Conservation (phyloP, 2,888 invertebrate genomes). For the Nematopogon swammerdamellus region DNA sequence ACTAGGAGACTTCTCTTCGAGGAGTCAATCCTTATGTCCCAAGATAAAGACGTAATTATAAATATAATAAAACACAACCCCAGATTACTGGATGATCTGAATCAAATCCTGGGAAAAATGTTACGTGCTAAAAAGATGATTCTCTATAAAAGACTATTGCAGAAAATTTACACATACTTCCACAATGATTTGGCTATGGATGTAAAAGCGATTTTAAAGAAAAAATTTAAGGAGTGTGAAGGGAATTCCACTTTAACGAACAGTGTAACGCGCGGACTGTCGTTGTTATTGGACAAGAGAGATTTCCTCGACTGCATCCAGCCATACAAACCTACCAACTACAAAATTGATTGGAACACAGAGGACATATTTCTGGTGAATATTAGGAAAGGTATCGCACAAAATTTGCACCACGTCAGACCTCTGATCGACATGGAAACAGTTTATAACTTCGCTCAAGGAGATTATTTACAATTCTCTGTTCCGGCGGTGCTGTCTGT, state of each 20-base stretch:
- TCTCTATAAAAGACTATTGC: too few species aligned
- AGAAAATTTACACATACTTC: neutral
- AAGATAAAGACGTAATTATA: neutral
- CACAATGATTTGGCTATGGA: neutral
- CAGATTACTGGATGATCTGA: neutral
- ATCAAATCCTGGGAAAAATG: neutral
- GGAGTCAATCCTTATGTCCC: neutral
- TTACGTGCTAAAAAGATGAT: neutral
- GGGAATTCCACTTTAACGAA: neutral
- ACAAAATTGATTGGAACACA: neutral
- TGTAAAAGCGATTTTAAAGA: neutral
- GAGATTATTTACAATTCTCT: neutral
- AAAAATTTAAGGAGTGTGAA: neutral
- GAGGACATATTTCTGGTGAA: slow-evolving; percentile 3
- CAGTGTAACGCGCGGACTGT: neutral
- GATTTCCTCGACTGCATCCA: neutral
- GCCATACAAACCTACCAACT: neutral
- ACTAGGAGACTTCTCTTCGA: neutral
- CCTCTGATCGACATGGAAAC: slow-evolving; percentile 4
- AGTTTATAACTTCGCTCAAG: neutral
- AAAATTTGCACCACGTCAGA: slow-evolving; percentile 9
- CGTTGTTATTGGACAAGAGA: neutral
- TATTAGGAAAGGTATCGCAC: slow-evolving; percentile 5
- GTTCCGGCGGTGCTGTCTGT: neutral
- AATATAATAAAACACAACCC: neutral